Percentiles rank a stretch among this genome's conserved stretches.
These are phyloP conservation scores for Conus canariensis DNA, from an alignment of 2,888 invertebrate genomes.

Conservation along the genomic window DNA sequence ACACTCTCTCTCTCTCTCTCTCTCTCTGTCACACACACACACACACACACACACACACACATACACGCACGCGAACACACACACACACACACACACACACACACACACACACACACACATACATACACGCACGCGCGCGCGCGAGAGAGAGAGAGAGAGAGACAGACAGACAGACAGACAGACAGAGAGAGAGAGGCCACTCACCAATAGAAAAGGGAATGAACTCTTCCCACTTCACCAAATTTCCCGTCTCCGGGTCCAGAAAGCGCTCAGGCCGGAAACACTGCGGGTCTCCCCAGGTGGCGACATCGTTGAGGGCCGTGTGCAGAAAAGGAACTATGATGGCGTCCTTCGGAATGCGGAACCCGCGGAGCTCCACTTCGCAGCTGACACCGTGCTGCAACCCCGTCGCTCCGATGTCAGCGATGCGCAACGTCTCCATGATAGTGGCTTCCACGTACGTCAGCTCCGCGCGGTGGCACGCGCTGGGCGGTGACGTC, in stretches of 20 bases:
- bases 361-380: constrained; percentile 31
- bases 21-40: no score
- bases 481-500: constrained; percentile 51
- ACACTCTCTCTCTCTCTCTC: no score
- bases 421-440: constrained; percentile 65
- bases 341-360: constrained; percentile 41
- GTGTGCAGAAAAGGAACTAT: constrained; percentile 47
- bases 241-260: background rate
- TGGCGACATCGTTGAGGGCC: constrained; percentile 36
- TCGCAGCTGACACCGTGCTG: constrained; percentile 52
- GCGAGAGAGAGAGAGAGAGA: no score
- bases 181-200: background rate
- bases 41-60: background rate
- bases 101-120: background rate
- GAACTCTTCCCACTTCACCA: constrained; percentile 41
- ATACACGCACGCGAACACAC: background rate
- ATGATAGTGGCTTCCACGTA: constrained; percentile 67
- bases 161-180: background rate
- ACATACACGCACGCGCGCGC: background rate
- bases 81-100: constrained; percentile 13
- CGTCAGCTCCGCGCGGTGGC: constrained; percentile 55
- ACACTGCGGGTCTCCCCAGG: constrained; percentile 44
- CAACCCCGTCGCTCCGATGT: constrained; percentile 59
- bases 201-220: constrained; percentile 48
- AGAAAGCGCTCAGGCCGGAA: constrained; percentile 48